Conservation (phyloP, 2,888 invertebrate genomes). For the Hirtodrosophila confusa region DNA sequence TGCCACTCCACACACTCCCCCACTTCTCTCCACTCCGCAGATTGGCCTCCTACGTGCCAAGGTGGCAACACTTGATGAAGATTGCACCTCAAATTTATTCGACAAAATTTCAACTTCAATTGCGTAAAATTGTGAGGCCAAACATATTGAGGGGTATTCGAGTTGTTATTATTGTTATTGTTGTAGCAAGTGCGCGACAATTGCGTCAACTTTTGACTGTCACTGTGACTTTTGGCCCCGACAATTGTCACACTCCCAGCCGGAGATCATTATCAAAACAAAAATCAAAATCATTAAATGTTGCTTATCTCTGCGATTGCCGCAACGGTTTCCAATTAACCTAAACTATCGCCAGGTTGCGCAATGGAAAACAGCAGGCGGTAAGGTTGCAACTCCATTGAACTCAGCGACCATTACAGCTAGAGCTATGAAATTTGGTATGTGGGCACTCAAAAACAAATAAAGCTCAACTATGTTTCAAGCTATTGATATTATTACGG, state of each 20-base stretch:
- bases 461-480: not conserved
- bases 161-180: not conserved
- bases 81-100: slow-evolving; percentile 44
- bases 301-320: slow-evolving; percentile 13
- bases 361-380: slow-evolving; percentile 1
- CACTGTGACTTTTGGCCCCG: slow-evolving; percentile 33
- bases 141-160: slow-evolving; percentile 38
- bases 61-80: slow-evolving; percentile 51
- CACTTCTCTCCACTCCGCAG: not conserved
- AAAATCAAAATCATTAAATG: slow-evolving; percentile 31
- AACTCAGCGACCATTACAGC: not conserved
- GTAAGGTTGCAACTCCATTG: not conserved
- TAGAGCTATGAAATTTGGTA: not conserved
- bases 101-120: slow-evolving; percentile 25
- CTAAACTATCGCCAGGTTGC: not conserved
- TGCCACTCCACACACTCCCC: slow-evolving; percentile 12
- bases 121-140: slow-evolving; percentile 59
- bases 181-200: slow-evolving; percentile 34
- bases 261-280: slow-evolving; percentile 34
- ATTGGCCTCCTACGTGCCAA: slow-evolving; percentile 61
- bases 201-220: slow-evolving; percentile 34
- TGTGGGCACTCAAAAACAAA: not conserved
- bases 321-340: slow-evolving; percentile 2
- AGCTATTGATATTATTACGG: too few relatives aligned
- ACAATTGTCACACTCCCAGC: slow-evolving; percentile 32